phyloP scores from a whole-genome alignment of 2,888 invertebrate genomes.

The Pseudococcus viburni region DNA sequence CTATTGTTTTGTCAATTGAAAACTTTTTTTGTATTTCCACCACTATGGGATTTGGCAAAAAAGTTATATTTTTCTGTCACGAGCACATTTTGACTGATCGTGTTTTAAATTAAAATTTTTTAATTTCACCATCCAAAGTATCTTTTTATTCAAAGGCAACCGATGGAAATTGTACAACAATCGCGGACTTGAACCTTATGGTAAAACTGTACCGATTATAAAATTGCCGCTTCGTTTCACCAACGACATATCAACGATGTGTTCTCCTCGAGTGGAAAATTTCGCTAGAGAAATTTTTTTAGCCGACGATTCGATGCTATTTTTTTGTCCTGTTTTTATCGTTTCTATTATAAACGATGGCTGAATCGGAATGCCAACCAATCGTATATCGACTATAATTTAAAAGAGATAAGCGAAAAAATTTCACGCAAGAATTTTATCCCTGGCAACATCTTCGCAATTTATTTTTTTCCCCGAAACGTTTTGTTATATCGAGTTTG shows the following conservation, averaged over 20 bases:
- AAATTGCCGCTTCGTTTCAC: constrained; percentile 11
- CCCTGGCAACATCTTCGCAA: not conserved
- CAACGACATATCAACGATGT: not conserved
- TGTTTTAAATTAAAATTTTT: constrained; percentile 31
- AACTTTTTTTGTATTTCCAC: not conserved
- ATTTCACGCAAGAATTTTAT: constrained; percentile 8
- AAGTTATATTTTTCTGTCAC: constrained; percentile 32
- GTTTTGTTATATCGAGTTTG: not conserved
- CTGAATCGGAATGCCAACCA: not conserved
- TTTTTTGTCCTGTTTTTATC: not conserved
- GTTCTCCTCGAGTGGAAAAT: not conserved
- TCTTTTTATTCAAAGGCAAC: not conserved
- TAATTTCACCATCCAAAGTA: not conserved
- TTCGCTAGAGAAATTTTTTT: constrained; percentile 6
- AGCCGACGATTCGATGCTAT: not conserved
- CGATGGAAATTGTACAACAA: not conserved
- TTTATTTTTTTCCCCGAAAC: not conserved
- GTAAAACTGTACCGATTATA: not conserved
- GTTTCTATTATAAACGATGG: constrained; percentile 8
- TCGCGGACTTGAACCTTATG: not conserved
- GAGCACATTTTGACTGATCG: constrained; percentile 49
- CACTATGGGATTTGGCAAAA: not conserved
- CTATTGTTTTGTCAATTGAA: constrained; percentile 21
- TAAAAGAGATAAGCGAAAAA: constrained; percentile 34
- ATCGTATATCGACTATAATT: constrained; percentile 12